Evolutionary conservation across 2,888 invertebrate species (phyloP), one percentile per base, ranked within the genome.

Genomic region (Orchesellides sinensis): DNA sequence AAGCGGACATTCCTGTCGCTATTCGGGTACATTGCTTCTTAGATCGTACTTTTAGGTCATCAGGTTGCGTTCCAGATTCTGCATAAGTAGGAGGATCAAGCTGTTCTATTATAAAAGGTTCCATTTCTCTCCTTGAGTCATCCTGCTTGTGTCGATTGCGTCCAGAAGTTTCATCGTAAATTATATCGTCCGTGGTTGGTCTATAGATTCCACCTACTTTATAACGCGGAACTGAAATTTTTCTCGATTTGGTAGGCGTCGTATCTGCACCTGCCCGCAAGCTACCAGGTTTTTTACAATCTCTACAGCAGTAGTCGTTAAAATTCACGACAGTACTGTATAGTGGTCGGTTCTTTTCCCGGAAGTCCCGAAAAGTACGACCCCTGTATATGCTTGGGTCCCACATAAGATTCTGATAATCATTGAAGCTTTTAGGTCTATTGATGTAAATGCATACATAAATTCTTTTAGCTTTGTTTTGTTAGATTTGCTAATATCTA

Each of bases 61-160:
- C 75, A 0, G 54, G n/a, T 25, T 63, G 52, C 1, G 56, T 29
- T 1, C 54, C 54, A 12, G 14, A 1, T 27, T 75, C 66, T 8
- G 2, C 17, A 19, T 75, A 75, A 14, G 27, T 23, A 12, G 54
- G 75, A 17, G 52, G 19, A 0, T 17, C 40, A 35, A 54, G 14
- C 32, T 75, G 66, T 21, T 75, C 75, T 10, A 75, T 17, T 4
- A 75, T 65, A 45, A 66, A 75, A 5, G 74, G 74, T 23, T 66
- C 66, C 66, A 65, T 66, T 45, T 66, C 54, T 12, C 45, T 66
- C 2, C 17, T 35, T 0, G 65, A 66, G 40, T 66, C 66, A 27
- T 75, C 75, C 12, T 54, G 54, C n/a, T 65, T 75, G n/a, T 74
- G 63, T 1, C 63, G 74, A 23, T 56, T 65, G 5, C 56, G 65